Evolutionary conservation across 2,888 invertebrate species (phyloP).

Genomic region (Amorpha juglandis): DNA sequence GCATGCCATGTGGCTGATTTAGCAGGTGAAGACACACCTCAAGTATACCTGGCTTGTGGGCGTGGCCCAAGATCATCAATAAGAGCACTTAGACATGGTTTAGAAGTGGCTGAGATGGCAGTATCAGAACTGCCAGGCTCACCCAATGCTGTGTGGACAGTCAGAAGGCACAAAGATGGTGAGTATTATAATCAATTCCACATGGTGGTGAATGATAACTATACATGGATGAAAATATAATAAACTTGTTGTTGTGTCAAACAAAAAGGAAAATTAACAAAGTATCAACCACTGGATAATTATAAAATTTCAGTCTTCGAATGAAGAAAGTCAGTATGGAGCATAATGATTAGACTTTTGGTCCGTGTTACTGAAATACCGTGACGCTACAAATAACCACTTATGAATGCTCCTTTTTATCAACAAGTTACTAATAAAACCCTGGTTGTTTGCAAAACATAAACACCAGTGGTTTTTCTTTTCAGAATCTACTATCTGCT

Average conservation of each 20-base stretch:
- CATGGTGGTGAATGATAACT: neutral
- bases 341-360: slow-evolving; percentile 80
- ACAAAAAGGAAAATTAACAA: neutral
- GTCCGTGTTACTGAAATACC: slow-evolving; percentile 83
- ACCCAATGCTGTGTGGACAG: slow-evolving; percentile 99
- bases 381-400: slow-evolving; percentile 79
- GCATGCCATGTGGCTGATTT: slow-evolving; percentile 96
- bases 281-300: neutral
- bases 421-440: slow-evolving; percentile 84
- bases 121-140: slow-evolving; percentile 99
- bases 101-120: slow-evolving; percentile 99
- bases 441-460: slow-evolving; percentile 88
- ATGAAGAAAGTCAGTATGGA: slow-evolving; percentile 42
- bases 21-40: slow-evolving; percentile 99
- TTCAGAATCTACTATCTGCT: slow-evolving; percentile 87
- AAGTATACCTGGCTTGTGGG: slow-evolving; percentile 98
- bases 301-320: neutral
- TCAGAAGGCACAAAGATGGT: slow-evolving; percentile 98
- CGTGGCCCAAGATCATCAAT: slow-evolving; percentile 97
- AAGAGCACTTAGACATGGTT: slow-evolving; percentile 96
- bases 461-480: slow-evolving; percentile 96
- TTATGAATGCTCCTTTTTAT: slow-evolving; percentile 80
- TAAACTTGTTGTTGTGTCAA: neutral
- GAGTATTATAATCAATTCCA: slow-evolving; percentile 63
- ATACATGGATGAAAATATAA: slow-evolving; percentile 4